Evolutionary conservation across 2,888 invertebrate genomes (phyloP), one percentile per base, ranked within the genome.

Genomic region (Hesperia comma): DNA sequence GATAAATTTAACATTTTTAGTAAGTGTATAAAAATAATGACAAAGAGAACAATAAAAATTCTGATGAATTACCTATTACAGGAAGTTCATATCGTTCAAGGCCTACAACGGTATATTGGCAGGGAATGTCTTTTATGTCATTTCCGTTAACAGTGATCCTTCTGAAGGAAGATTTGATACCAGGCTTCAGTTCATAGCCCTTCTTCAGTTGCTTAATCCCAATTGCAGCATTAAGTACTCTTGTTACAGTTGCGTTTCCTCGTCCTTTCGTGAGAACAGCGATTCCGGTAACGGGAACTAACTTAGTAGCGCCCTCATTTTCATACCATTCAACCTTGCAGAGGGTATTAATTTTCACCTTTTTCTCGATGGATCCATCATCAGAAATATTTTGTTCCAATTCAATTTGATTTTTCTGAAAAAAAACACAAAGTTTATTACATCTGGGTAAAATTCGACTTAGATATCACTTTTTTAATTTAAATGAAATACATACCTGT

Each of bases 301-400:
- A 84, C 79, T 94, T 94, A 6, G 93, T 93, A 33, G 94, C 94
- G 17, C 94, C 94, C 72, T 93, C 93, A 63, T 94, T 94, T 79
- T 95, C 95, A 75, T 94, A 95, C 94, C 94, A 95, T 79, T 95
- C 95, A 6, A 95, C 94, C 90, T 95, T 95, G 80, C 95, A 95
- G 46, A 94, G 92, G 40, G 94, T 93, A 70, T 88, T 93, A 46
- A 95, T 93, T 78, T 93, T 94, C 7, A 95, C 94, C 77, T 92
- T 93, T 87, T 95, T 95, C 75, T 95, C 94, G 75, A 95, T 93
- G 3, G 88, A 82, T 66, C 86, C 90, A 71, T 93, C 86, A 64
- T 86, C 82, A 43, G 76, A 79, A 71, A 93, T 88, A 69, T 85
- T 87, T 74, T 93, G 93, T 12, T 93, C 92, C 64, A 88, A 71